Evolutionary conservation across 1,140 invertebrate genomes (phyloP).

Genomic region (Drosophila saltans): DNA sequence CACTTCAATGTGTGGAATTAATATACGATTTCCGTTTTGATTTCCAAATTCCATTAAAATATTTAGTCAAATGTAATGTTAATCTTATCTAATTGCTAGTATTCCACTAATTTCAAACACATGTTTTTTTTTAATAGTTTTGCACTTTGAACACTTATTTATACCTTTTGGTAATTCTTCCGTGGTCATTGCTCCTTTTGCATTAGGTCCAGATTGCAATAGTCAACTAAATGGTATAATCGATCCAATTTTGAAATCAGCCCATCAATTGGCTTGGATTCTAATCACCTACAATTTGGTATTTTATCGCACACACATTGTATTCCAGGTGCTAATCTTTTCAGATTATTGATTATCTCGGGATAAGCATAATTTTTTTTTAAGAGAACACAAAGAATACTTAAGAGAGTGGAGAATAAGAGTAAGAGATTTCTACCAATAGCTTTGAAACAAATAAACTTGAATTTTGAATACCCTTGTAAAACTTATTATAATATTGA

Average conservation of each 20-base stretch:
- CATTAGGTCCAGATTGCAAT: neutral
- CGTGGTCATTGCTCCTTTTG: neutral
- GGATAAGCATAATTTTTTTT: neutral
- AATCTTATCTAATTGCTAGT: neutral
- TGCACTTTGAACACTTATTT: neutral
- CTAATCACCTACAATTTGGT: neutral
- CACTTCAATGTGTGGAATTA: no score
- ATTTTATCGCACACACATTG: neutral
- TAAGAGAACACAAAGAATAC: neutral
- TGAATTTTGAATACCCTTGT: no score
- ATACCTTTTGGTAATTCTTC: neutral
- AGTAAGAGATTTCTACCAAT: no score
- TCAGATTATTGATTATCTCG: neutral
- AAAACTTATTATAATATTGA: no score
- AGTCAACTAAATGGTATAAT: neutral
- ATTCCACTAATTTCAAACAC: neutral
- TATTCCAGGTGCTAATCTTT: neutral
- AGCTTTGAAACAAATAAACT: no score
- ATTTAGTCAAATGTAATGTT: neutral
- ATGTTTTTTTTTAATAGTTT: neutral
- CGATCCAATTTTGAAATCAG: slow-evolving; percentile 1
- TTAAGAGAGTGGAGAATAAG: no score
- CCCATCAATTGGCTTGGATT: neutral
- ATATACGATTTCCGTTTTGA: no score
- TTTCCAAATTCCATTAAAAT: no score